Evolutionary conservation across 1,140 invertebrate species (phyloP), one percentile per base, ranked within the genome.

Genomic region (Pseudomyrmex sp.): DNA sequence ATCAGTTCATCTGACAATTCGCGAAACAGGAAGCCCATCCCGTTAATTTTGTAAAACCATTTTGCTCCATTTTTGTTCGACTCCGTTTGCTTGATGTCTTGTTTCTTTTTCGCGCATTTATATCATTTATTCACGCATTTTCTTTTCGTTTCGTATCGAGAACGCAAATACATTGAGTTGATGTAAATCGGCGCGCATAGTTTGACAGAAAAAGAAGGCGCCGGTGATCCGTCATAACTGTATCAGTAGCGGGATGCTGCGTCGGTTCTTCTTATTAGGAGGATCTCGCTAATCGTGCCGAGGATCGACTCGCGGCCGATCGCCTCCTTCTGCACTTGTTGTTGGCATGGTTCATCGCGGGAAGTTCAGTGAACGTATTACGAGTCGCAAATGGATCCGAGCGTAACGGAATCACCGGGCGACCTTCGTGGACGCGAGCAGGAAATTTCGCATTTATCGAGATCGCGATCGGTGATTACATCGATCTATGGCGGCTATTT

Each of bases 241-340:
- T 93, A 92, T 88, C 87, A 83, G 70, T 93, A 92, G 92, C 92
- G 92, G 92, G 91, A 93, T 88, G 90, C 88, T 88, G 80, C 59
- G 76, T 90, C 76, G 68, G 48, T 82, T 90, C 85, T 90, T 92
- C 91, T 92, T 92, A 92, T 93, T 93, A 93, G 89, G 84, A 88
- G 70, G 80, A 92, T 91, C 88, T 86, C 63, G 86, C 91, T 92
- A 93, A 93, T 92, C 91, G 83, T 50, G 50, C 15, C 23, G 10
- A 26, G 48, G 13, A 70, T 23, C 18, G 74, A 82, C 69, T 70
- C 18, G 18, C 23, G 50, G 44, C 46, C 50, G 35, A 35, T 68
- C 63, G 20, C n/a, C 75, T 84, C 62, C 46, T 26, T 70, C 44
- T 20, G 13, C 50, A 52, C 56, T 46, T 13, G 10, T 35, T 59